Base-by-base conservation (phyloP, 1,140 invertebrate species). In the Campoletis sonorensis region DNA sequence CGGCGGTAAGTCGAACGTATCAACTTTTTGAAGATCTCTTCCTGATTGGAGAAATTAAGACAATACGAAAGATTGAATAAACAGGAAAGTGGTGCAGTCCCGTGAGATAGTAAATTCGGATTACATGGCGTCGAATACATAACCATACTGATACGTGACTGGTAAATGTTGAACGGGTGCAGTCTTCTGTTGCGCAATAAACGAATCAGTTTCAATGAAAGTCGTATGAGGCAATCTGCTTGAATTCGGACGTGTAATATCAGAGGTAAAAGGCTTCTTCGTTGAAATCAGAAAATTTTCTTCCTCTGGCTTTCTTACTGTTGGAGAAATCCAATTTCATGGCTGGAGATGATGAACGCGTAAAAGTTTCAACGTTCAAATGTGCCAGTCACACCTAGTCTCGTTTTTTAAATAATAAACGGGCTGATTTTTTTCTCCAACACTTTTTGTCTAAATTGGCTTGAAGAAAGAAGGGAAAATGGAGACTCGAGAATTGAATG, bases 201-300 rank as follows among this genome's bases (percentile, higher is more conserved):
- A 73, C 30, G 30, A 73, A 23, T 73, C 30, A 73, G 40, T 73
- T 40, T 73, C 71, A 40, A 73, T 51, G 71, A 49, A 73, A 73
- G 71, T 23, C 21, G 71, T 51, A 73, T 73, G 71, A 73, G 37
- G 71, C 37, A 73, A 73, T 73, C 61, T 49, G n/a, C 71, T 15
- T 73, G 71, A 73, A 49, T 73, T 45, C 37, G 71, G 71, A 73
- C 71, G 71, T 73, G 71, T 73, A 73, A 73, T 73, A 73, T 73
- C 71, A 73, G 71, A 73, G 71, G 71, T 73, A 49, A 67, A 73
- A 73, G 40, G n/a, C 37, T 18, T 73, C 71, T 73, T 73, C 40
- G 71, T n/a, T n/a, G 37, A 13, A 73, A 49, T 21, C 16, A 49
- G 71, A 40, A 71, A 16, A 58, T 27, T 73, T 73, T 49, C 37